Conservation (phyloP, 1,140 invertebrate genomes). For the Eciton burchellii region DNA sequence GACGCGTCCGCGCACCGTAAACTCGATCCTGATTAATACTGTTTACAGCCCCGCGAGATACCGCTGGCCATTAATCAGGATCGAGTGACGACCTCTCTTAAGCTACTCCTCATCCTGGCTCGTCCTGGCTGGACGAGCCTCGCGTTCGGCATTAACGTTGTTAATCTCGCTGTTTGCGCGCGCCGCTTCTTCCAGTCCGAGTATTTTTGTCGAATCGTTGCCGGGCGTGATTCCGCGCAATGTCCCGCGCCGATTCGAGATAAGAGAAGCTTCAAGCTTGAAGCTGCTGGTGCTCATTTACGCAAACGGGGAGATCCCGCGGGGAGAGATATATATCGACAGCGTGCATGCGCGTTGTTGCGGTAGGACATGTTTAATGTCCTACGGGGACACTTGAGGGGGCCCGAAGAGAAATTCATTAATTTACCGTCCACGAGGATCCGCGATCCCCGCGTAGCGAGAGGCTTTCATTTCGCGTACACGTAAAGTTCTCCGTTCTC, state of each 20-base stretch:
- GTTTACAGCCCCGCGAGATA: constrained; percentile 75
- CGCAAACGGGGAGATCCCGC: no score
- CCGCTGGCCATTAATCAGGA: constrained; percentile 78
- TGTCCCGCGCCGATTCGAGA: neutral
- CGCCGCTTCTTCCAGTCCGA: constrained; percentile 9
- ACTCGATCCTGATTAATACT: constrained; percentile 81
- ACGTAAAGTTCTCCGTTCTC: no score
- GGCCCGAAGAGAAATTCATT: no score
- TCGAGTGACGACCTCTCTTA: constrained; percentile 74
- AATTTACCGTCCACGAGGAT: no score
- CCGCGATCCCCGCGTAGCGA: no score
- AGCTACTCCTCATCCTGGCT: constrained; percentile 54
- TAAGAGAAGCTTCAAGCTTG: no score
- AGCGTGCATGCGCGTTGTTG: no score
- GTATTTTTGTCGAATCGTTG: constrained; percentile 19
- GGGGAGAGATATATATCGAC: no score
- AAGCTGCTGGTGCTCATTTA: no score
- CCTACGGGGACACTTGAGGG: no score
- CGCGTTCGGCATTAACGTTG: constrained; percentile 45
- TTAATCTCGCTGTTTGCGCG: constrained; percentile 30
- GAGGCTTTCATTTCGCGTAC: no score
- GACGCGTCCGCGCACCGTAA: constrained; percentile 69
- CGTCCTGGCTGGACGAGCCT: neutral
- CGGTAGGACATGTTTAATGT: no score
- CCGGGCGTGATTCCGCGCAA: neutral